Evolutionary conservation across 2,888 invertebrate genomes (phyloP), one percentile per base, ranked within the genome.

Genomic region (Sclerodermus sp.): DNA sequence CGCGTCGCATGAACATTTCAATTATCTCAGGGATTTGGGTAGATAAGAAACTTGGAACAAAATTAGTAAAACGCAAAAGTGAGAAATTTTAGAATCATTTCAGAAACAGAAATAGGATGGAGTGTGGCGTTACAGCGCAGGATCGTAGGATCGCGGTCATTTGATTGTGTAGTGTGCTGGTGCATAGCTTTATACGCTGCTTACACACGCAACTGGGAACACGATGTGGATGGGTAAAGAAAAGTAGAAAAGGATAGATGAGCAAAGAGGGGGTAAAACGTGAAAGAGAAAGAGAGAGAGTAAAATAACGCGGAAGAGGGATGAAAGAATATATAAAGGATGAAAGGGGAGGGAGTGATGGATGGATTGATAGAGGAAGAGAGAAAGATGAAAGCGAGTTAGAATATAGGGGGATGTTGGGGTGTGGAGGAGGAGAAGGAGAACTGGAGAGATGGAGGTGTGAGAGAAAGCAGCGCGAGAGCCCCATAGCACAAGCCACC

Each of bases 141-240:
- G 62, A 64, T 70, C 70, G 61, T 55, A 63, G 68, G 60, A 68
- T 67, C 66, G 56, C 45, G 37, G 48, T 47, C 29, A 47, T 52
- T 41, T 47, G 40, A 41, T 51, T 45, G 51, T 45, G 45, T 49
- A 44, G 47, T 55, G 50, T 57, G 53, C 23, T 56, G 17, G 14
- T 14, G 47, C 47, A 57, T 45, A 42, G 42, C 44, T 42, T 56
- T 49, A 51, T 43, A 37, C 38, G 48, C 16, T 38, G 39, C 13
- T 43, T 42, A 42, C 49, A 37, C 49, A 34, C 14, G 55, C 55
- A 47, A 32, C 17, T 50, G 40, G 43, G 42, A 36, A 34, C 31
- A 48, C 42, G 45, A 12, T 34, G 4, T 12, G 12, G 15, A 14
- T 5, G 8, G 32, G 31, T 14, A 29, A 16, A 18, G 34, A 16